phyloP scores from a whole-genome alignment of 2,888 invertebrate species.

The Brenthis daphne region DNA sequence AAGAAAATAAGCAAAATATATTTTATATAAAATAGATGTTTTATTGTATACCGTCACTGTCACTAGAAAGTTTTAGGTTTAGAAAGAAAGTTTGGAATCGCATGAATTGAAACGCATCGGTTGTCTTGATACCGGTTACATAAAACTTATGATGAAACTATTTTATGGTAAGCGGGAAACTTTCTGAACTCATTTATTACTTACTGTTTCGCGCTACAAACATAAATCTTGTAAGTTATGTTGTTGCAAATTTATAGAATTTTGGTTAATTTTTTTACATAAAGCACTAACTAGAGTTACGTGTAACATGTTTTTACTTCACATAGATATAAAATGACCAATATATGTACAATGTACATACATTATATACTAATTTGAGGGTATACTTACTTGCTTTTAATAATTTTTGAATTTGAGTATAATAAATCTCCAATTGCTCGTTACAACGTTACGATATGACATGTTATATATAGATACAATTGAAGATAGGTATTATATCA shows the following conservation, averaged over 20 bases:
- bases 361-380: too few relatives aligned
- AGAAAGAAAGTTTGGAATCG: not conserved
- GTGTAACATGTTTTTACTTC: too few relatives aligned
- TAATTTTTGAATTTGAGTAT: too few relatives aligned
- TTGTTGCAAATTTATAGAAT: slow-evolving; percentile 1
- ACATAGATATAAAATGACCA: too few relatives aligned
- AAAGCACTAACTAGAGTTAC: too few relatives aligned
- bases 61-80: not conserved
- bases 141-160: slow-evolving; percentile 18
- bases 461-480: too few relatives aligned
- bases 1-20: not conserved
- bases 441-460: too few relatives aligned
- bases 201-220: slow-evolving; percentile 9
- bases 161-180: slow-evolving; percentile 13
- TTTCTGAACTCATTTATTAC: slow-evolving; percentile 18
- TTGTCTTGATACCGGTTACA: not conserved
- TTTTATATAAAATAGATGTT: not conserved
- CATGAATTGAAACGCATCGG: slow-evolving; percentile 12
- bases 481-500: too few relatives aligned
- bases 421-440: too few relatives aligned
- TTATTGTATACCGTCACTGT: not conserved
- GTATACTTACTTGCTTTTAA: too few relatives aligned
- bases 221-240: slow-evolving; percentile 15
- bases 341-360: too few relatives aligned
- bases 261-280: not conserved